These are phyloP conservation scores for Eulithis prunata DNA, from an alignment of 2,888 invertebrate genomes.

Conservation along the genomic window DNA sequence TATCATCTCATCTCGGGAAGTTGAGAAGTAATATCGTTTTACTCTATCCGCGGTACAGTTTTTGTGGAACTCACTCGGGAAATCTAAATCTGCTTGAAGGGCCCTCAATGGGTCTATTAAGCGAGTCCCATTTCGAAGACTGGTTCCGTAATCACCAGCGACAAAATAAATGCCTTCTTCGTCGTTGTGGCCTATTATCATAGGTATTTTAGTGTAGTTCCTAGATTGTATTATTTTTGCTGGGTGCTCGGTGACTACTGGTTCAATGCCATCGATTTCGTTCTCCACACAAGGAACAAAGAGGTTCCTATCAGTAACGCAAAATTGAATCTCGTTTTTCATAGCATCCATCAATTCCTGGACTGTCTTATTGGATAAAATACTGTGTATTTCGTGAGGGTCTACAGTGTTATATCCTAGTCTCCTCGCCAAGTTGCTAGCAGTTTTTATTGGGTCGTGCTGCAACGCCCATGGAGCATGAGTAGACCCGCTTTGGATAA, in stretches of 20 bases:
- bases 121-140: constrained; percentile 50
- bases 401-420: constrained; percentile 69
- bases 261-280: constrained; percentile 64
- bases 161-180: constrained; percentile 75
- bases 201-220: constrained; percentile 73
- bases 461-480: constrained; percentile 73
- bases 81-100: constrained; percentile 64
- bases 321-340: constrained; percentile 64
- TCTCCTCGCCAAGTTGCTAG: constrained; percentile 63
- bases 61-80: constrained; percentile 60
- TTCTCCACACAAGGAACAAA: constrained; percentile 76
- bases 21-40: constrained; percentile 64
- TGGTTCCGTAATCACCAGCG: constrained; percentile 66
- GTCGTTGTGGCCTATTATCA: constrained; percentile 76
- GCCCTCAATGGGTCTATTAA: constrained; percentile 54
- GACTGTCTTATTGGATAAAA: constrained; percentile 62
- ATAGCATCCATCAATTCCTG: constrained; percentile 64
- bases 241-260: constrained; percentile 67
- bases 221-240: constrained; percentile 63
- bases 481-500: constrained; percentile 73
- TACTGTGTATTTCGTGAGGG: constrained; percentile 65
- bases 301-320: constrained; percentile 64
- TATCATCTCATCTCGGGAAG: constrained; percentile 63
- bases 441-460: constrained; percentile 67
- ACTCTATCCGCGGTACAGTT: constrained; percentile 62